Conservation (phyloP, 2,797 vertebrate genomes). For the Iguana delicatissima region DNA sequence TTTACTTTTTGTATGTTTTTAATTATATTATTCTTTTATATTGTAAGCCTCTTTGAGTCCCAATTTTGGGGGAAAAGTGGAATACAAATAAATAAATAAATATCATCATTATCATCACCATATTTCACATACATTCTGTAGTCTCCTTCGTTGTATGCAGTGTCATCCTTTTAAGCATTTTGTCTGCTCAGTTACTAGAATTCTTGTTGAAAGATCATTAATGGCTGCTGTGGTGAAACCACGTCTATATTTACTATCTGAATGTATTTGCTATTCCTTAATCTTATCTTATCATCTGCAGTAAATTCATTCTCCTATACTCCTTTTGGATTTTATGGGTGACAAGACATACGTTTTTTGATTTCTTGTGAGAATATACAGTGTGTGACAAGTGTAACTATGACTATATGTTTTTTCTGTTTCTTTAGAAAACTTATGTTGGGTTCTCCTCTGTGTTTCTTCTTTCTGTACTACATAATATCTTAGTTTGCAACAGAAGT, state of each 20-base stretch:
- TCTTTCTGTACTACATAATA: slow-evolving; percentile 20
- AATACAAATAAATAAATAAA: no score
- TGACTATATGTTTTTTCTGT: slow-evolving; percentile 9
- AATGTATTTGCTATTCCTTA: not conserved
- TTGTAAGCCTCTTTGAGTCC: no score
- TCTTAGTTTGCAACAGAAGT: not conserved
- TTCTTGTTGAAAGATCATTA: not conserved
- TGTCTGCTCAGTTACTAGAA: not conserved
- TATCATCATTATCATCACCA: no score
- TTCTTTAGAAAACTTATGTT: slow-evolving; percentile 9
- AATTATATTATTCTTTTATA: no score
- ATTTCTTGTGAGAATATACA: not conserved
- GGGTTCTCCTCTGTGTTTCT: not conserved
- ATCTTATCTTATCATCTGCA: not conserved
- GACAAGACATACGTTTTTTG: slow-evolving; percentile 20
- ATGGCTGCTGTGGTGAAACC: not conserved
- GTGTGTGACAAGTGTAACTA: not conserved
- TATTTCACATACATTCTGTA: not conserved
- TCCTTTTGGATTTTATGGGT: slow-evolving; percentile 22
- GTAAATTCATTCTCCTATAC: slow-evolving; percentile 26
- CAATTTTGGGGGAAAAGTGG: no score
- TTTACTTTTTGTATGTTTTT: no score
- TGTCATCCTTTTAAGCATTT: not conserved
- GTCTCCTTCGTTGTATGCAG: not conserved
- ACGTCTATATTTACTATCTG: not conserved